These are phyloP conservation scores for Potamilus streckersoni DNA, from an alignment of 1,140 invertebrate genomes.

Conservation along the genomic window DNA sequence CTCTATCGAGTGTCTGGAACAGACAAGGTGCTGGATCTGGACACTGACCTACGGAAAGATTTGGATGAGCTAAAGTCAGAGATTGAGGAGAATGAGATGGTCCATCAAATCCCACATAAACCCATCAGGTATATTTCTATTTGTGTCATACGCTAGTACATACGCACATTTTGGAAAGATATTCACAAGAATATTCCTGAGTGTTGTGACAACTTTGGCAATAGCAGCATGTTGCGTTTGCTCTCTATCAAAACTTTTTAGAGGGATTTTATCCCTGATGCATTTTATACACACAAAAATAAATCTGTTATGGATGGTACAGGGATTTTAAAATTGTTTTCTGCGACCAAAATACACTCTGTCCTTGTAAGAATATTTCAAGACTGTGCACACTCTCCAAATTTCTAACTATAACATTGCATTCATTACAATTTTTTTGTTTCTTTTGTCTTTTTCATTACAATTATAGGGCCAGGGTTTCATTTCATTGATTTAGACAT, in stretches of 20 bases:
- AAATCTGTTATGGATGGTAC: not conserved
- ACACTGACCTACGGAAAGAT: slow-evolving; percentile 59
- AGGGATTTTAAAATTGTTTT: no score
- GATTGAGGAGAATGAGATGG: slow-evolving; percentile 65
- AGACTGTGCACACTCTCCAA: not conserved
- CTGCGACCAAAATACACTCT: no score
- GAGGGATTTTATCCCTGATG: not conserved
- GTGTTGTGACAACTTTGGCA: not conserved
- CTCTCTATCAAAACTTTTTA: not conserved
- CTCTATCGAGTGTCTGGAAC: slow-evolving; percentile 50
- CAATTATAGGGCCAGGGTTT: not conserved
- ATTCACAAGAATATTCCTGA: slow-evolving; percentile 1
- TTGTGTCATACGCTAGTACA: not conserved
- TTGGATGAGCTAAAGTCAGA: slow-evolving; percentile 63
- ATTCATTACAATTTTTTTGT: not conserved
- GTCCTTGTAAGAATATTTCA: not conserved
- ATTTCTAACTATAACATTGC: not conserved
- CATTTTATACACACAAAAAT: not conserved
- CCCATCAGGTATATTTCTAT: slow-evolving; percentile 48
- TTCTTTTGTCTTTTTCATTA: not conserved
- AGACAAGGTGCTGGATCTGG: slow-evolving; percentile 60
- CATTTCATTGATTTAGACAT: not conserved
- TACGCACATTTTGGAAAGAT: not conserved
- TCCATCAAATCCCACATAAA: slow-evolving; percentile 54
- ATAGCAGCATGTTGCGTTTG: not conserved